Base-by-base conservation (phyloP, 1,140 invertebrate genomes). In the Anastatus disparis region DNA sequence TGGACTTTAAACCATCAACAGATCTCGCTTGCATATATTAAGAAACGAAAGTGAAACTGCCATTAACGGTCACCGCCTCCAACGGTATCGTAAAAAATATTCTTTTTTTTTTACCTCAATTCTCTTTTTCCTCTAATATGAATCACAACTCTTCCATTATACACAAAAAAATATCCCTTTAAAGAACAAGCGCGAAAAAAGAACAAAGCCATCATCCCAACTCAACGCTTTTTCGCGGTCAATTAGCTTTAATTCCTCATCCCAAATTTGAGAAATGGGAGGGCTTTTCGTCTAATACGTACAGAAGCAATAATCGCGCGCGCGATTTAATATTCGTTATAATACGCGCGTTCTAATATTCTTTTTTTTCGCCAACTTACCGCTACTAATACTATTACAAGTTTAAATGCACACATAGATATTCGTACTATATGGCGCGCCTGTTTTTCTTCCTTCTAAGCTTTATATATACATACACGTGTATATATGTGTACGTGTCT, bases 21-120 rank as follows among this genome's bases (percentile, higher is more conserved):
- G 27, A 13, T 46, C 2, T 48, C 35, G 10, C n/a, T n/a, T n/a
- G n/a, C n/a, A n/a, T n/a, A n/a, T n/a, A n/a, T n/a, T n/a, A n/a
- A n/a, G n/a, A n/a, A 46, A 27, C 58, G 40, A 61, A 44, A 61
- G 58, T 59, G 56, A 59, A 56, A 56, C 53, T 7, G 17, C 29
- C 4, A 10, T 10, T 35, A 6, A 6, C 31, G 31, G 31, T 35
- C 31, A 35, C 31, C n/a, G n/a, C n/a, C n/a, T n/a, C n/a, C n/a
- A n/a, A 13, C 12, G 12, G 44, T 10, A 46, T 4, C 44, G n/a
- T 46, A 46, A 46, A n/a, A 46, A 13, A n/a, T n/a, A n/a, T n/a
- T n/a, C n/a, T n/a, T n/a, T n/a, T n/a, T n/a, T n/a, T 13, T 35
- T 13, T 50, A 24, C n/a, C 6, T 15, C 27, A 55, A 13, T n/a